These are phyloP conservation scores for Agriotes lineatus DNA, from an alignment of 2,888 invertebrate species.

Conservation along the genomic window DNA sequence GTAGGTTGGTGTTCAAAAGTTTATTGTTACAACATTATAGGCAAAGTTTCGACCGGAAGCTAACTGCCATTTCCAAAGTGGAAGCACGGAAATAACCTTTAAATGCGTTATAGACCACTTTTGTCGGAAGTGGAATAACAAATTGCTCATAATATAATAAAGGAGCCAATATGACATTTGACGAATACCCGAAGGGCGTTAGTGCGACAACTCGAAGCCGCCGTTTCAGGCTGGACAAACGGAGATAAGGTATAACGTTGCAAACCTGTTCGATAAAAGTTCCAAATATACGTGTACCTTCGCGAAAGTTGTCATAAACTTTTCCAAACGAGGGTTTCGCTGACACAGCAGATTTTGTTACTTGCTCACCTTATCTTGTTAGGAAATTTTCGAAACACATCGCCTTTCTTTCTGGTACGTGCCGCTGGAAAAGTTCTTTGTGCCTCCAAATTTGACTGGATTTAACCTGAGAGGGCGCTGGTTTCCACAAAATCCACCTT, in stretches of 20 bases:
- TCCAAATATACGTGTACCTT: conserved; percentile 15
- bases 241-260: conserved; percentile 18
- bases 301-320: conserved; percentile 16
- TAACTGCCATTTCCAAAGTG: too few relatives aligned
- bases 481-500: too few relatives aligned
- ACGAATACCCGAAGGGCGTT: not conserved
- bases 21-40: too few relatives aligned
- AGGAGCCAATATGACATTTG: not conserved
- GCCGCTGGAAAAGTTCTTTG: not conserved
- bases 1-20: too few relatives aligned
- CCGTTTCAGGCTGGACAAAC: conserved; percentile 15
- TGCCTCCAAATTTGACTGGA: not conserved
- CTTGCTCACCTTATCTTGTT: not conserved
- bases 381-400: not conserved
- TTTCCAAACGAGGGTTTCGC: conserved; percentile 14
- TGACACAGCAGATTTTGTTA: conserved; percentile 16
- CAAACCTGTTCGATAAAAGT: conserved; percentile 19
- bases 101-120: too few relatives aligned
- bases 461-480: too few relatives aligned
- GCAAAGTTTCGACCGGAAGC: too few relatives aligned
- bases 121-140: not conserved
- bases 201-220: not conserved
- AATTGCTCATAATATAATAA: not conserved
- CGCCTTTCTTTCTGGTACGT: not conserved
- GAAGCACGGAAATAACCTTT: too few relatives aligned